A percentile compares a stretch with the other conserved stretches of the same genome.
These are phyloP conservation scores for Caenorhabditis latens DNA, from an alignment of 1,140 invertebrate species.

Conservation along the genomic window DNA sequence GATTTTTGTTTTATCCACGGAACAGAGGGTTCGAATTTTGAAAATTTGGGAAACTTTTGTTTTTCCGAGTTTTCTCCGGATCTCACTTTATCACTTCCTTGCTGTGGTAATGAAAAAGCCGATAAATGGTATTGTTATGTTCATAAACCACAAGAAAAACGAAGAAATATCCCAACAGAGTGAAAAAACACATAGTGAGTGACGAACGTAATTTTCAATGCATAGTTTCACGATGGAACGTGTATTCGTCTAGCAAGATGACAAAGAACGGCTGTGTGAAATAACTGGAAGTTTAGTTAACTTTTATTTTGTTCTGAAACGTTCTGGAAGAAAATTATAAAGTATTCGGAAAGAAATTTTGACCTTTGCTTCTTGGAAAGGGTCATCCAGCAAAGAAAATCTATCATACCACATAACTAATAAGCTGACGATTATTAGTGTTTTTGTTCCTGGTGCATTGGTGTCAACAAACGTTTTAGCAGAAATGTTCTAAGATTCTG, in stretches of 20 bases:
- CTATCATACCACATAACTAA: too few species aligned
- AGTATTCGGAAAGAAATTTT: too few species aligned
- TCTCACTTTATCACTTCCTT: neutral
- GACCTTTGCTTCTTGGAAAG: too few species aligned
- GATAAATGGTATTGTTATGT: slow-evolving; percentile 17
- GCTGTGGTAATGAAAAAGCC: neutral
- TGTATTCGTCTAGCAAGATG: neutral
- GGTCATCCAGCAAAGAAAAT: too few species aligned
- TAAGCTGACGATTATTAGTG: too few species aligned
- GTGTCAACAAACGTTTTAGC: neutral
- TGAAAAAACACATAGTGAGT: slow-evolving; percentile 10
- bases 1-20: neutral
- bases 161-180: neutral
- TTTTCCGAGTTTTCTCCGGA: neutral
- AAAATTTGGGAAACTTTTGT: too few species aligned
- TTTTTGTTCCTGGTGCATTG: neutral
- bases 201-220: slow-evolving; percentile 32
- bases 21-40: too few species aligned
- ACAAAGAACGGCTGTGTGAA: neutral
- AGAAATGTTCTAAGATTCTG: neutral
- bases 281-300: too few species aligned
- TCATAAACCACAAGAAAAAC: neutral
- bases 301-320: too few species aligned
- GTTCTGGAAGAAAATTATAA: too few species aligned
- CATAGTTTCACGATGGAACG: slow-evolving; percentile 41